phyloP scores from a whole-genome alignment of 2,888 invertebrate species.

The Slavum lentiscoides region DNA sequence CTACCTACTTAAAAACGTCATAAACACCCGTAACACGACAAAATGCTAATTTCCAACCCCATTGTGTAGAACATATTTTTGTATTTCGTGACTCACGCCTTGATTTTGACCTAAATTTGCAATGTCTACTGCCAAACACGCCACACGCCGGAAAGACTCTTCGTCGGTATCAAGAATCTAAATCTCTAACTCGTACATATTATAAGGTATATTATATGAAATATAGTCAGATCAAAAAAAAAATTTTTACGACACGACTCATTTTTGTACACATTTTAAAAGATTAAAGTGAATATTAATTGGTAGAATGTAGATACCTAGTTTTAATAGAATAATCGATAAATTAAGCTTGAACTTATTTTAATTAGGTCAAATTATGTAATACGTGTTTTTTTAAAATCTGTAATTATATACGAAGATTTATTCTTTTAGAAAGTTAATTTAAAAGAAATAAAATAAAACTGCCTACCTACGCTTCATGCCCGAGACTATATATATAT shows the following conservation, averaged over 20 bases:
- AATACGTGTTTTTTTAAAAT: no score
- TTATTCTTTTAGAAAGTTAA: no score
- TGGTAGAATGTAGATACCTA: no score
- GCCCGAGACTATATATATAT: no score
- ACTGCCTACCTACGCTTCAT: no score
- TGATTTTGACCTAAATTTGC: slow-evolving; percentile 35
- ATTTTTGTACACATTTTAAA: no score
- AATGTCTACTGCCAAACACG: slow-evolving; percentile 9
- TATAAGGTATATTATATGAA: neutral
- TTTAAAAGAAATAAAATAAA: no score
- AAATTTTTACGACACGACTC: neutral
- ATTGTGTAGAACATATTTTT: neutral
- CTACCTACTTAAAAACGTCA: neutral
- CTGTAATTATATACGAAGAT: no score
- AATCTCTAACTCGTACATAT: neutral
- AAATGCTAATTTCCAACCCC: slow-evolving; percentile 43
- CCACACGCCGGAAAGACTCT: slow-evolving; percentile 19
- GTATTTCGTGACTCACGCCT: slow-evolving; percentile 27
- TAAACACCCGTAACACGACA: slow-evolving; percentile 25
- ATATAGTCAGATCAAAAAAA: neutral
- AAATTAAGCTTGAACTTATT: no score
- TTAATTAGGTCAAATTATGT: no score
- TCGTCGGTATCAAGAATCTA: slow-evolving; percentile 12
- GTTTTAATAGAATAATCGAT: no score
- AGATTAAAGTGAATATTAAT: no score